Base-by-base conservation (phyloP, 1,140 invertebrate species). In the Odontomachus brunneus region DNA sequence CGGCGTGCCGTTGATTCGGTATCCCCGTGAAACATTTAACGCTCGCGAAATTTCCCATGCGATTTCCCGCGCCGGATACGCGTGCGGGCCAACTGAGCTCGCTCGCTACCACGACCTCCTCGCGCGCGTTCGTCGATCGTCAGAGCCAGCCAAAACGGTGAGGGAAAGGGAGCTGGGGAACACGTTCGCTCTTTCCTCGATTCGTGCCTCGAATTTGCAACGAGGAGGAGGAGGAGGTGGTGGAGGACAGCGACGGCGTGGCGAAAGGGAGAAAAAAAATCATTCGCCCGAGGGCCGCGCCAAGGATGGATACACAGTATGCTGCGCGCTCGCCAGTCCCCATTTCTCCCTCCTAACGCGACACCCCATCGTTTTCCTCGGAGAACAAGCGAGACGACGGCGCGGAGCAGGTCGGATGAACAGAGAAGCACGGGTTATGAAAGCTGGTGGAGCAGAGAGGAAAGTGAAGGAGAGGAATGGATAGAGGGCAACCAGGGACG, bases 11-110 rank as follows among this genome's bases (percentile, higher is more conserved):
- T 88, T 89, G 87, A 90, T 89, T 83, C 87, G 55, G 22, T 76
- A 14, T 7, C 51, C 29, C 82, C 87, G 86, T 91, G 84, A 90
- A 91, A 91, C 89, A 90, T 90, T 91, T 89, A 91, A 82, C 74
- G 74, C 76, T 85, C 84, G 87, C 75, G 89, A 84, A 90, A 91
- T 91, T 91, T 91, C 90, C 90, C 90, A 90, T 85, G 90, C 87
- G 90, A 87, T 55, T 76, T 66, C 62, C 88, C 78, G 26, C 15
- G 17, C 48, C 59, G 78, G 65, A 55, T 75, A 29, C 57, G 26
- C 72, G 51, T 22, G 14, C 11, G 49, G n/a, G 44, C 44, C 15
- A 53, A 19, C n/a, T 29, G 22, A 15, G 22, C n/a, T 49, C 44
- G 22, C 17, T 26, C 55, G 26, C 38, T 26, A 44, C 38, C 38